Evolutionary conservation across 53 echinoderm and acorn worm species (phyloP).

Genomic region (Luidia sarsii): DNA sequence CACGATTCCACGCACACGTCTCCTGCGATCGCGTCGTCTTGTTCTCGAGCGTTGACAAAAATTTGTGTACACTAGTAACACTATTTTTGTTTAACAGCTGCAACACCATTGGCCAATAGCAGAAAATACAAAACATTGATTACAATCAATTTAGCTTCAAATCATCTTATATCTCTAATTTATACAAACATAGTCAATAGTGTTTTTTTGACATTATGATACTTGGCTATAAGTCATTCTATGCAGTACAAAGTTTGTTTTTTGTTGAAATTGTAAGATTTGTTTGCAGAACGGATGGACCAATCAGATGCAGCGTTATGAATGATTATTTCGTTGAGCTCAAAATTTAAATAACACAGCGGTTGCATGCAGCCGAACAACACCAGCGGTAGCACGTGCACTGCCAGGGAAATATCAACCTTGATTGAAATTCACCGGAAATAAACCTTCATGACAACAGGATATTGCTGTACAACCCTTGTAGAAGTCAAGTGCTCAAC

Average conservation of each 20-base stretch:
- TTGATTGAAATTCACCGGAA: conserved; percentile 2
- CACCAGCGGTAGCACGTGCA: conserved; percentile 23
- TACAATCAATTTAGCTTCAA: no score
- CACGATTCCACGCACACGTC: no score
- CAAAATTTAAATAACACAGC: conserved; percentile 46
- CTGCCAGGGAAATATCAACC: not conserved
- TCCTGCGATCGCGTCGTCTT: no score
- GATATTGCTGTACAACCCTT: not conserved
- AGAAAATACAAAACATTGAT: not conserved
- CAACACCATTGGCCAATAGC: not conserved
- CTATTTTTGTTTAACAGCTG: not conserved
- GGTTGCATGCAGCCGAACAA: not conserved
- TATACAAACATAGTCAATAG: no score
- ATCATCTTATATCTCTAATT: no score
- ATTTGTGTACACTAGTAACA: conserved; percentile 21
- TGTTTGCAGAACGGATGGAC: not conserved
- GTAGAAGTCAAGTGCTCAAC: not conserved
- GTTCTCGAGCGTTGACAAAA: not conserved
- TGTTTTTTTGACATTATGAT: no score
- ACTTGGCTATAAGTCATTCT: no score
- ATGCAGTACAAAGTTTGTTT: no score
- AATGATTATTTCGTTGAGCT: conserved; percentile 9
- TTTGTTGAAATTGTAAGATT: no score
- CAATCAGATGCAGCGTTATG: conserved; percentile 14
- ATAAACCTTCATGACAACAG: not conserved